Conservation (phyloP, 2,888 invertebrate genomes). For the Mellilla xanthometata region DNA sequence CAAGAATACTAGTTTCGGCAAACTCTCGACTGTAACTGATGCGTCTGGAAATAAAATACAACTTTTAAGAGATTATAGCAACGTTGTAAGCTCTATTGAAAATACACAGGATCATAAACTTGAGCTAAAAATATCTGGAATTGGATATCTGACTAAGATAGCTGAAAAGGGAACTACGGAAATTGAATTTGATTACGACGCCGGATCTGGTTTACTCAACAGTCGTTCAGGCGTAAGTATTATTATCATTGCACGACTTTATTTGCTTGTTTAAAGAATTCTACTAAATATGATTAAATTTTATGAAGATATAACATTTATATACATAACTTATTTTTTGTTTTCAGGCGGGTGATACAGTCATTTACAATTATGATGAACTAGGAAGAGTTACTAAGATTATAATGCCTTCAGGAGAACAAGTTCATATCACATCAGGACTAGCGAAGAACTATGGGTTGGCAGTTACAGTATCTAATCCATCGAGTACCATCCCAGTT, state of each 20-base stretch:
- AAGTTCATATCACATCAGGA: conserved; percentile 89
- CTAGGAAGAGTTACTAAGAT: conserved; percentile 93
- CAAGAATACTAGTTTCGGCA: conserved; percentile 97
- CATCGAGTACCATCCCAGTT: conserved; percentile 77
- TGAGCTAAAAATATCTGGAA: conserved; percentile 95
- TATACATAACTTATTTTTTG: conserved; percentile 16
- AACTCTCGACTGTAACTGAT: conserved; percentile 96
- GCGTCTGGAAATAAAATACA: conserved; percentile 96
- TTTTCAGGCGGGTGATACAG: conserved; percentile 90
- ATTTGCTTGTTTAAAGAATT: neutral
- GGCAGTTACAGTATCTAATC: conserved; percentile 86
- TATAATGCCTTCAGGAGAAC: conserved; percentile 95
- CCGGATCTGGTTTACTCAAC: conserved; percentile 92
- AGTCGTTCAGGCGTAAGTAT: conserved; percentile 89
- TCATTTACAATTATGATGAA: conserved; percentile 95
- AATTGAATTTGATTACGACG: conserved; percentile 95
- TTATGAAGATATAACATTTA: neutral
- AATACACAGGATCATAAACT: conserved; percentile 97
- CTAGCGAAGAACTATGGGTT: conserved; percentile 90
- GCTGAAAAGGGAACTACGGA: conserved; percentile 94
- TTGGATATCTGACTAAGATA: conserved; percentile 94
- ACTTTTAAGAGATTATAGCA: conserved; percentile 95
- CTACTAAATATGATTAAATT: no score
- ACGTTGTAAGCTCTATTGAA: conserved; percentile 96
- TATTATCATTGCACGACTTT: neutral